Conservation (phyloP, 2,797 vertebrate species). For the Cynopterus sphinx region DNA sequence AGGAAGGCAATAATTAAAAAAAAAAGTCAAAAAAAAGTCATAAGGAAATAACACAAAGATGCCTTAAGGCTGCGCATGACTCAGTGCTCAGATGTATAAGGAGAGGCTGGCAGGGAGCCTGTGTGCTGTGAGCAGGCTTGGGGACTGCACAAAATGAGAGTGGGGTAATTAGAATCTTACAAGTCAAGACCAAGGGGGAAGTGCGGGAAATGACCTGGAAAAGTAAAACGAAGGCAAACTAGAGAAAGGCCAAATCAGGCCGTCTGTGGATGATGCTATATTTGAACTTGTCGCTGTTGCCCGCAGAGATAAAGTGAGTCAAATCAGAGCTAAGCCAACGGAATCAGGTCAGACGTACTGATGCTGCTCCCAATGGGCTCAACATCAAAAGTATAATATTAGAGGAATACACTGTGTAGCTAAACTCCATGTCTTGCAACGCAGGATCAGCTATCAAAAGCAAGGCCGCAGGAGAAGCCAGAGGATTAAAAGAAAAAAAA, state of each 20-base stretch:
- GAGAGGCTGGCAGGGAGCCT: background rate
- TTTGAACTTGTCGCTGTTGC: background rate
- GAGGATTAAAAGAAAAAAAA: background rate
- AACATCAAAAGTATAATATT: background rate
- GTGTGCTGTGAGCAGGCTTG: background rate
- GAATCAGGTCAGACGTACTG: background rate
- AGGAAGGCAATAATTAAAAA: background rate
- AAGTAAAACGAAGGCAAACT: background rate
- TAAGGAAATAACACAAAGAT: constrained; percentile 2
- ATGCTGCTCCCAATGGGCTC: background rate
- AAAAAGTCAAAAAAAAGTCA: background rate
- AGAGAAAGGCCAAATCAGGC: background rate
- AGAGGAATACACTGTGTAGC: background rate
- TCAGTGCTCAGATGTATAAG: background rate
- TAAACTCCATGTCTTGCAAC: background rate
- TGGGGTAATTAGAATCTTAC: background rate
- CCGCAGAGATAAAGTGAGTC: background rate
- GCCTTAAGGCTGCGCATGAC: background rate
- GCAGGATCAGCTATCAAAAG: background rate
- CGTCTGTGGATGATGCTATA: background rate
- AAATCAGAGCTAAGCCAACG: background rate
- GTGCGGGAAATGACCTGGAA: background rate
- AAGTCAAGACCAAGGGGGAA: too few species aligned
- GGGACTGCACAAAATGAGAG: background rate
- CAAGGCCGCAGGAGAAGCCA: background rate